Evolutionary conservation across 2,888 invertebrate genomes (phyloP).

Genomic region (Imbricaverruca yamaguchii): DNA sequence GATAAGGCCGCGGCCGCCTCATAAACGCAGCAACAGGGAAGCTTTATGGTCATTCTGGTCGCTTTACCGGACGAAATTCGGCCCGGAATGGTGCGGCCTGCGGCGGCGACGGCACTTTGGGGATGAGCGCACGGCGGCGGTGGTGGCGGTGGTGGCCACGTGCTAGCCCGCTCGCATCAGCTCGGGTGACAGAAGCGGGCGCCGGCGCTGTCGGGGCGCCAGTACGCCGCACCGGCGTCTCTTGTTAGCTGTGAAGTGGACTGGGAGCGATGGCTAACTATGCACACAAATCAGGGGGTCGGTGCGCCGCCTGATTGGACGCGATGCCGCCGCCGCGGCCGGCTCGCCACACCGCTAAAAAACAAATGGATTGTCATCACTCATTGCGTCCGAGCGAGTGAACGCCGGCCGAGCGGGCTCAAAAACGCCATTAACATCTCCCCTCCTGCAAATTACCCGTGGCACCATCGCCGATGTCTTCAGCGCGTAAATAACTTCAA

Average conservation of each 20-base stretch:
- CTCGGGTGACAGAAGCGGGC: not conserved
- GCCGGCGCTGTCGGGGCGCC: constrained; percentile 5
- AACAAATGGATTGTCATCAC: constrained; percentile 19
- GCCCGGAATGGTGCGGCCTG: not conserved
- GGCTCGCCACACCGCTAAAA: not conserved
- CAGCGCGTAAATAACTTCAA: constrained; percentile 19
- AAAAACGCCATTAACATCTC: constrained; percentile 11
- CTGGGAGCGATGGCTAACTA: not conserved
- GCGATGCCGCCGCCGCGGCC: too few relatives aligned
- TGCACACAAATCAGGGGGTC: not conserved
- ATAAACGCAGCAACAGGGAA: constrained; percentile 14
- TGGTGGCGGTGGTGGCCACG: not conserved
- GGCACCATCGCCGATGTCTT: not conserved
- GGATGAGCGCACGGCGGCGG: constrained; percentile 23
- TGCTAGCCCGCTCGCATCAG: too few relatives aligned
- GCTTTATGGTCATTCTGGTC: not conserved
- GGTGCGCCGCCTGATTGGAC: not conserved
- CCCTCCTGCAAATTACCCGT: constrained; percentile 6
- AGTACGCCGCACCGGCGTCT: not conserved
- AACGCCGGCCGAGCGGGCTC: not conserved
- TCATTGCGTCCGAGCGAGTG: not conserved
- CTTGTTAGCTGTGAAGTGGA: not conserved
- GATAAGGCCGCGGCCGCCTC: constrained; percentile 11
- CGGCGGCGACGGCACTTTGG: constrained; percentile 20
- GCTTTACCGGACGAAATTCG: constrained; percentile 3